Evolutionary conservation across 2,888 invertebrate genomes (phyloP), one percentile per base, ranked within the genome.

Genomic region (Apodemia mormo): DNA sequence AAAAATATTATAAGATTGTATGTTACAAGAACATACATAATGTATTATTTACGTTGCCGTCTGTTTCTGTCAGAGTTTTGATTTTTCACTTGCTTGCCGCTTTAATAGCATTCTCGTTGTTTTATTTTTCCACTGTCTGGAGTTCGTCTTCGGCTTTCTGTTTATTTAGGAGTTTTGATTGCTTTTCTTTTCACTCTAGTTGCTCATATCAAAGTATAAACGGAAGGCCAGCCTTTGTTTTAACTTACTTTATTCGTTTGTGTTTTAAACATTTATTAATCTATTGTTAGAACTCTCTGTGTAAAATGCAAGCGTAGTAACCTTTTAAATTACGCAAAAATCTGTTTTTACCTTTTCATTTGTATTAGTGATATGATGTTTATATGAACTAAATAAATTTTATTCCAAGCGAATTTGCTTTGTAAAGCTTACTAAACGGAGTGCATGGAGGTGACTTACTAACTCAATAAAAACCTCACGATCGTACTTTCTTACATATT

Each of bases 111-210:
- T 64, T 33, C 64, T 64, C 64, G 37, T 68, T 67, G 83, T 90
- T 90, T 91, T 90, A 85, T 91, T 92, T 90, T 90, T 89, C 89
- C 90, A 89, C 81, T 85, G 89, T 91, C 89, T 90, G 87, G 87
- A 80, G 81, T 82, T 83, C 82, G 87, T 89, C 88, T 89, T 82
- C 79, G 82, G 82, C 81, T 83, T 85, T 84, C 81, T 87, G 86
- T 90, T 91, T 89, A 85, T 87, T 85, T 85, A 85, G 79, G 85
- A 86, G 82, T 85, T 89, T 85, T 84, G 84, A 89, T 91, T 89
- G 84, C 81, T 86, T 89, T n/a, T n/a, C n/a, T n/a, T n/a, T 74
- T 75, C 68, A 67, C 67, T 73, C 64, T 45, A 69, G 70, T 71
- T 70, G 14, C 67, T 29, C n/a, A 65, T 67, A 65, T 64, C 45